Evolutionary conservation across 2,797 vertebrate species (phyloP), one percentile per base, ranked within the genome.

Genomic region (Poliocrania exsul): DNA sequence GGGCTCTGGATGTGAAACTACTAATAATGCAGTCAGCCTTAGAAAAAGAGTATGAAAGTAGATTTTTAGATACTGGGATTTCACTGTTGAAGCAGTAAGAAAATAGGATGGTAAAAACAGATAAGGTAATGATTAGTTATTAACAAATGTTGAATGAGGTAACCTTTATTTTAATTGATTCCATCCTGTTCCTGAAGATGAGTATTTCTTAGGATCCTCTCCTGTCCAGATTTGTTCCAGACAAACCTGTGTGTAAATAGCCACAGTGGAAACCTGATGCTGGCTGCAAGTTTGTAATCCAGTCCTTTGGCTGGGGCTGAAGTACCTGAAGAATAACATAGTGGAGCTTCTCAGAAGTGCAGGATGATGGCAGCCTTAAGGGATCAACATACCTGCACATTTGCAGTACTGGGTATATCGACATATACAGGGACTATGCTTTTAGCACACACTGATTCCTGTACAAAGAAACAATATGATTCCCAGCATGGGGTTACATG

Each of bases 401-500:
- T 35, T 54, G 65, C 49, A 21, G 24, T 56, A 5, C 18, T 24
- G 37, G 2, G 13, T 37, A 12, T 57, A 56, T 49, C 11, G 29
- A 20, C 25, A 19, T 84, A 49, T 58, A 21, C 24, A 57, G n/a
- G 24, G 51, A 21, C 5, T 28, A 5, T 62, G 62, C 35, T 79
- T 66, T 54, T n/a, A 75, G n/a, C 61, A 78, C 6, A 49, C 16
- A 12, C 35, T 31, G 38, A 24, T 29, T 86, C 8, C 29, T 38
- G 7, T 28, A 50, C 0, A 0, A 29, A 92, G 51, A 54, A 31
- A 38, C 37, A 72, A 11, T 13, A 47, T 5, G 23, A n/a, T 31
- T 83, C 61, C 28, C 61, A 51, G 47, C 7, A 33, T 8, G 19
- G 38, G 13, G 26, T 73, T 66, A 5, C 26, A 3, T 3, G 12